Evolutionary conservation across 2,888 invertebrate species (phyloP), one percentile per base, ranked within the genome.

Genomic region (Ennomos quercinarius): DNA sequence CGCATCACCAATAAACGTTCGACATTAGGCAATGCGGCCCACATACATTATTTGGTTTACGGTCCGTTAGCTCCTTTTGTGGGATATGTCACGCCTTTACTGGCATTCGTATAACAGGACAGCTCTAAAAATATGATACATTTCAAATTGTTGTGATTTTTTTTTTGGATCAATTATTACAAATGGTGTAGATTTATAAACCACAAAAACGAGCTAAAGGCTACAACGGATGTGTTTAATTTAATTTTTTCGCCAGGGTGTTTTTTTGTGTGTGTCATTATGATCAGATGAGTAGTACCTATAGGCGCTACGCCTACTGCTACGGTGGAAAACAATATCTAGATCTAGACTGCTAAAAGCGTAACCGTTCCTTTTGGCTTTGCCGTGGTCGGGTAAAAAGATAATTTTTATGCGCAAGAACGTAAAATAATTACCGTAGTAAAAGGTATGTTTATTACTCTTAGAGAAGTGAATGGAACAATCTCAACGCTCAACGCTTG

Each of bases 31-130:
- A 82, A 85, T 81, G 83, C 83, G 83, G 71, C 81, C 81, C 73
- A 88, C 81, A 87, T 87, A 85, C 73, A 77, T 82, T 82, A 83
- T 86, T 85, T 83, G 82, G 81, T 76, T 78, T 72, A 77, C 71
- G 79, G 75, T 72, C 88, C 89, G 89, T 89, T 89, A 89, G 71
- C 68, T 77, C 74, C 78, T 78, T 83, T 79, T 81, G 77, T 77
- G 68, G 69, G 63, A 69, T 63, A 72, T 63, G 69, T 67, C 70
- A 73, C 66, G 69, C 72, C 64, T 70, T 73, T 74, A 57, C 67
- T 70, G 69, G 66, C 69, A 66, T 67, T 64, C 45, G 38, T 55
- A 42, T 44, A 62, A 50, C 52, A 57, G 55, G 42, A 61, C 47
- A 42, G 46, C 47, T 53, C 37, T 57, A 45, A 53, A 59, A 63